Percentiles rank a stretch among this genome's conserved stretches.
These are phyloP conservation scores for Elgonia sp. DNA, from an alignment of 2,888 invertebrate genomes.

Conservation along the genomic window DNA sequence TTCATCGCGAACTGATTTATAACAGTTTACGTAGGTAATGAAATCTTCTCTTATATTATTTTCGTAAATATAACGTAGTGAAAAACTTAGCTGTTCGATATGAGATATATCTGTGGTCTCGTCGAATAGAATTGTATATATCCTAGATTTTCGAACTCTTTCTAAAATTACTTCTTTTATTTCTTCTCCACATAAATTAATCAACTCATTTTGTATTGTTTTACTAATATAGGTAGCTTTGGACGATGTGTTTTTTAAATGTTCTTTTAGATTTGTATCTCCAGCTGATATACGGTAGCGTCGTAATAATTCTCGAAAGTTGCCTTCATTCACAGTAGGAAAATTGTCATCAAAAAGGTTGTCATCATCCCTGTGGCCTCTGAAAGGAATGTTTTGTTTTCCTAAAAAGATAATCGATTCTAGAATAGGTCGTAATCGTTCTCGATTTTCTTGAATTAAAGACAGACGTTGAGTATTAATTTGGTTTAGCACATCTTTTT, in stretches of 20 bases:
- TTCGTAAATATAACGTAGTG: not conserved
- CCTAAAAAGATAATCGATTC: conserved; percentile 76
- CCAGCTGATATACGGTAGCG: conserved; percentile 13
- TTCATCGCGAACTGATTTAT: too few relatives aligned
- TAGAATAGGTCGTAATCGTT: conserved; percentile 72
- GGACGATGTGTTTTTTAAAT: conserved; percentile 18
- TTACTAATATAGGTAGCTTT: conserved; percentile 34
- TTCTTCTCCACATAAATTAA: conserved; percentile 22
- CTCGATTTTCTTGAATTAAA: conserved; percentile 38
- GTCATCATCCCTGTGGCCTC: conserved; percentile 50
- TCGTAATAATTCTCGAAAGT: conserved; percentile 26
- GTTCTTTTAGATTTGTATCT: conserved; percentile 21
- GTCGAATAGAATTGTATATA: conserved; percentile 80
- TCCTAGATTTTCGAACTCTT: conserved; percentile 38
- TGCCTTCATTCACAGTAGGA: conserved; percentile 20
- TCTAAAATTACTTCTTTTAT: conserved; percentile 19
- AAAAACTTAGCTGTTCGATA: conserved; percentile 10
- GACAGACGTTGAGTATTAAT: not conserved
- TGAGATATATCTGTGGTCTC: conserved; percentile 79
- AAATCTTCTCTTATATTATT: conserved; percentile 9
- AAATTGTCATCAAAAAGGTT: not conserved
- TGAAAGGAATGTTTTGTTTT: conserved; percentile 38
- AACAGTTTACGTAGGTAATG: not conserved
- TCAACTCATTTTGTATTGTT: conserved; percentile 26
- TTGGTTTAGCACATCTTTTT: not conserved